Evolutionary conservation across 2,888 invertebrate species (phyloP), one percentile per base, ranked within the genome.

Genomic region (Aphodius granarius): DNA sequence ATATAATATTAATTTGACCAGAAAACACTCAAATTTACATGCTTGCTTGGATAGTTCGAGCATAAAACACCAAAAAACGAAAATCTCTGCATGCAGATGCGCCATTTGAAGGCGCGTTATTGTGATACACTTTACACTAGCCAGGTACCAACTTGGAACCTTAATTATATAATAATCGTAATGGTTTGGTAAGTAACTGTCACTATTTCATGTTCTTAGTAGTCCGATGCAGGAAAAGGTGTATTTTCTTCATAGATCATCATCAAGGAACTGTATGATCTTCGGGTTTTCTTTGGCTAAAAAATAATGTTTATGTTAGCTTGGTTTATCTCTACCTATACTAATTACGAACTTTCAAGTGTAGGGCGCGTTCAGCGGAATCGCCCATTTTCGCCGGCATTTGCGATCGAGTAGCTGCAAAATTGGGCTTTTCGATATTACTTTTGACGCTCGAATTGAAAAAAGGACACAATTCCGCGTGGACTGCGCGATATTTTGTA

Each of bases 221-320:
- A 43, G 19, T 77, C 71, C 17, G 89, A 87, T 70, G 91, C 87
- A 0, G 93, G 93, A 17, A 94, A 82, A 0, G 93, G 93, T 0
- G 92, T 92, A 79, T 94, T 90, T 81, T 93, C 94, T 86, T 94
- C 93, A 81, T 92, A 92, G 73, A 93, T 90, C 90, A 93, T 92
- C 77, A 89, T 89, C 78, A 92, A 83, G 77, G 90, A 91, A 81
- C 89, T 90, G 81, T 91, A 91, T 23, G 90, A 87, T 78, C 85
- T 85, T 78, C 86, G 86, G 80, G 87, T 88, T 79, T 85, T 88
- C 81, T 85, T 87, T 76, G 84, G 84, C 84, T 87, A 81, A 81
- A 87, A 86, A 75, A 80, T 81, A 77, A 79, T 77, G 73, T 71
- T 6, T 73, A 75, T 22, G 64, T 78, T 74, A 71, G 22, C 63